Evolutionary conservation across 2,797 vertebrate genomes (phyloP), one percentile per base, ranked within the genome.

Genomic region (Chaetodon trifasciatus): DNA sequence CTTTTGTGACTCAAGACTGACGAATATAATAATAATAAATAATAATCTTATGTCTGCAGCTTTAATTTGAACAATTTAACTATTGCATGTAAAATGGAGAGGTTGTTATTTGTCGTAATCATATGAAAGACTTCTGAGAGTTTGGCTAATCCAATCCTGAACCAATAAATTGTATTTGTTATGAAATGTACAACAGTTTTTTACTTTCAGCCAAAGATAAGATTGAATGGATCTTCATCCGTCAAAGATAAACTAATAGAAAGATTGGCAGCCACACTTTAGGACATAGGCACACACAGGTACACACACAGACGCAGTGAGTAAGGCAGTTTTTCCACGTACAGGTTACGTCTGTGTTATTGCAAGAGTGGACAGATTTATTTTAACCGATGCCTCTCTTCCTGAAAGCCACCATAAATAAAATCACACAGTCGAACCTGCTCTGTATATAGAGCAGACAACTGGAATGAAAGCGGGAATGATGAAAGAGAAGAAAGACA

Each of bases 301-400:
- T n/a, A 78, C 66, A 32, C 8, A 46, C 24, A 37, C 3, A 64
- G 6, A 58, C 61, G 58, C 56, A 39, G 5, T 37, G 62, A 55
- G 8, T 52, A 6, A 21, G 32, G 16, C 23, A 46, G 15, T 24
- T 70, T 81, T 58, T 73, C 70, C 67, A 75, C 56, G 46, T 72
- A 63, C 44, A 76, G 35, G 44, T 76, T 52, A 42, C 63, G 52
- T 24, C 39, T 74, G 49, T 44, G 66, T 75, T 46, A 72, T 65
- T 74, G 52, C 50, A 67, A 55, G 52, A 39, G 13, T 8, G 70
- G 79, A 75, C 79, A 70, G 70, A 81, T 87, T 84, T 77, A 84
- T 71, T 55, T 47, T 53, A 70, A 72, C 0, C 5, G 44, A 61
- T 19, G 47, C 46, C 21, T 83, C 62, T 65, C 32, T 73, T 74